Percentiles rank a stretch among this genome's conserved stretches.
These are phyloP conservation scores for Artemia sinica DNA, from an alignment of 2,888 invertebrate genomes.

Conservation along the genomic window DNA sequence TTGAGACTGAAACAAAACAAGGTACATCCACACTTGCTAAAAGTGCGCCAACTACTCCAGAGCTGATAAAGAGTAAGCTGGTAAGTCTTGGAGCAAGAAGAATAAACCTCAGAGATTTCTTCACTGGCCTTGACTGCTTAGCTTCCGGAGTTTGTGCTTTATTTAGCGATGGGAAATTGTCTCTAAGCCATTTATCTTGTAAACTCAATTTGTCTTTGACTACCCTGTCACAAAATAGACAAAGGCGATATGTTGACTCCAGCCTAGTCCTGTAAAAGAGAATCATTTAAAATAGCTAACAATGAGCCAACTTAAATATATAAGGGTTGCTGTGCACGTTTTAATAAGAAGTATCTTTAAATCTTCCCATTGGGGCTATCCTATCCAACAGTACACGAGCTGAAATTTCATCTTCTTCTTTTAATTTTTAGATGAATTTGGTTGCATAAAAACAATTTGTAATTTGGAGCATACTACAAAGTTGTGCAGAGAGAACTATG, in stretches of 20 bases:
- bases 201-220: neutral
- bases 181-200: neutral
- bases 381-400: no score
- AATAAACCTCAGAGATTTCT: neutral
- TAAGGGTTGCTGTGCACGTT: no score
- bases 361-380: no score
- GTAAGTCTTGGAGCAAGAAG: neutral
- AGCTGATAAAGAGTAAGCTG: neutral
- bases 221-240: neutral
- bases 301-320: no score
- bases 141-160: neutral
- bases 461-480: no score
- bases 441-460: no score
- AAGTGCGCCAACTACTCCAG: neutral
- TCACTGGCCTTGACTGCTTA: neutral
- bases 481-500: no score
- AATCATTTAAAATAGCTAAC: neutral
- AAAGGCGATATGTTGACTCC: slow-evolving; percentile 3
- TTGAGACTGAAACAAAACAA: neutral
- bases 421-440: no score
- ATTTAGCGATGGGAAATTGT: neutral
- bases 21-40: neutral
- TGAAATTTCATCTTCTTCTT: no score
- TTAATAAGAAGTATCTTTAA: no score
- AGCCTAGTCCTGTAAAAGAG: neutral